Conservation (phyloP, 2,888 invertebrate species). For the Elaeidobius kamerunicus region DNA sequence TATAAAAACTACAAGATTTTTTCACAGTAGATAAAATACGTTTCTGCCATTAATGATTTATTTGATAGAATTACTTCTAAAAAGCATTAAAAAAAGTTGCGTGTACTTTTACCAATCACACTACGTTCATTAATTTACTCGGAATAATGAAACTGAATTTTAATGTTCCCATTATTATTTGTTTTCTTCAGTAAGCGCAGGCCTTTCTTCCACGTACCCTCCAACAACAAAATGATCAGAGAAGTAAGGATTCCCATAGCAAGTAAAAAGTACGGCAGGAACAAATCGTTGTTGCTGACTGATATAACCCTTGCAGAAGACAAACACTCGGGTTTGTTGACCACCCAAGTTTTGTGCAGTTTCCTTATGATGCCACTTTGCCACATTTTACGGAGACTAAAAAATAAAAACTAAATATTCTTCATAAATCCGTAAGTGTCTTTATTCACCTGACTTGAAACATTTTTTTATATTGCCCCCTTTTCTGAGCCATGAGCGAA, state of each 20-base stretch:
- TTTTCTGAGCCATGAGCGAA: constrained; percentile 47
- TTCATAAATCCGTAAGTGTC: too few species aligned
- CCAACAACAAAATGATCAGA: constrained; percentile 33
- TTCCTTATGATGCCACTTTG: constrained; percentile 35
- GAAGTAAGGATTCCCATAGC: constrained; percentile 35
- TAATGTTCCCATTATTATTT: too few species aligned
- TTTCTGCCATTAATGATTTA: too few species aligned
- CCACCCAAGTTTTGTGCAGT: constrained; percentile 37
- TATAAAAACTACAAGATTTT: too few species aligned
- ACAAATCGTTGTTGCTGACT: constrained; percentile 38
- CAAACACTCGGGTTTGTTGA: constrained; percentile 39
- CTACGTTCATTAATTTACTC: too few species aligned
- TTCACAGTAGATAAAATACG: too few species aligned
- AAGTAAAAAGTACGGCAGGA: constrained; percentile 40
- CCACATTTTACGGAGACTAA: constrained; percentile 39
- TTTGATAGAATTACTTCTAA: too few species aligned
- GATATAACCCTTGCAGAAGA: constrained; percentile 36
- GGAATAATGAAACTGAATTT: too few species aligned
- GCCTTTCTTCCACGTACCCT: constrained; percentile 34
- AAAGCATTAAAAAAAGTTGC: too few species aligned
- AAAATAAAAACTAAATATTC: too few species aligned
- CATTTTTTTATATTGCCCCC: constrained; percentile 44
- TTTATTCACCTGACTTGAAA: constrained; percentile 43
- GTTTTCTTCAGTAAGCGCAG: too few species aligned
- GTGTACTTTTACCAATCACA: too few species aligned